Conservation (phyloP, 2,888 invertebrate species). For the Luperina testacea region DNA sequence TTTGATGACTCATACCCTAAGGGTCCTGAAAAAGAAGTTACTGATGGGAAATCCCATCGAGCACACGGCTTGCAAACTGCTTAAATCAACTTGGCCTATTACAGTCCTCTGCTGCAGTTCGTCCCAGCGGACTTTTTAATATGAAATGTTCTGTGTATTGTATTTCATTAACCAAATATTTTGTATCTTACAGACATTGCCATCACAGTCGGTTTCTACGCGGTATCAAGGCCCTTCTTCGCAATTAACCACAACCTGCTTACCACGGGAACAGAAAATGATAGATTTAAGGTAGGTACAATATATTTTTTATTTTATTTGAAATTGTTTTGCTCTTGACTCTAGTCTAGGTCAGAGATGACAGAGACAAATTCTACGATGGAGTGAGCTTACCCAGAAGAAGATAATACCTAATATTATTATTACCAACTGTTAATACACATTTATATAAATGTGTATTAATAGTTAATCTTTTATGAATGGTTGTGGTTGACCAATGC, state of each 20-base stretch:
- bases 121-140: not conserved
- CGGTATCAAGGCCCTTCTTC: slow-evolving; percentile 98
- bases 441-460: too few relatives aligned
- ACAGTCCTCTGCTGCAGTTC: not conserved
- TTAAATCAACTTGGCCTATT: not conserved
- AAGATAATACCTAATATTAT: too few relatives aligned
- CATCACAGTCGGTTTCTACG: slow-evolving; percentile 98
- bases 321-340: too few relatives aligned
- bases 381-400: too few relatives aligned
- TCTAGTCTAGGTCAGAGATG: too few relatives aligned
- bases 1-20: not conserved
- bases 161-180: not conserved
- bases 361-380: too few relatives aligned
- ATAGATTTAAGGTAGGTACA: slow-evolving; percentile 94
- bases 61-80: not conserved
- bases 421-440: too few relatives aligned
- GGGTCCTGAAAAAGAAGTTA: not conserved
- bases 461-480: not conserved
- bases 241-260: slow-evolving; percentile 93
- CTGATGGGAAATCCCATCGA: not conserved
- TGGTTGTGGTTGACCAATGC: not conserved
- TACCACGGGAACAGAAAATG: slow-evolving; percentile 92
- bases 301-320: too few relatives aligned
- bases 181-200: slow-evolving; percentile 93
- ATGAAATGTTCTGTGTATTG: not conserved